Evolutionary conservation across 2,888 invertebrate species (phyloP), one percentile per base, ranked within the genome.

Genomic region (Caenorhabditis sp.): DNA sequence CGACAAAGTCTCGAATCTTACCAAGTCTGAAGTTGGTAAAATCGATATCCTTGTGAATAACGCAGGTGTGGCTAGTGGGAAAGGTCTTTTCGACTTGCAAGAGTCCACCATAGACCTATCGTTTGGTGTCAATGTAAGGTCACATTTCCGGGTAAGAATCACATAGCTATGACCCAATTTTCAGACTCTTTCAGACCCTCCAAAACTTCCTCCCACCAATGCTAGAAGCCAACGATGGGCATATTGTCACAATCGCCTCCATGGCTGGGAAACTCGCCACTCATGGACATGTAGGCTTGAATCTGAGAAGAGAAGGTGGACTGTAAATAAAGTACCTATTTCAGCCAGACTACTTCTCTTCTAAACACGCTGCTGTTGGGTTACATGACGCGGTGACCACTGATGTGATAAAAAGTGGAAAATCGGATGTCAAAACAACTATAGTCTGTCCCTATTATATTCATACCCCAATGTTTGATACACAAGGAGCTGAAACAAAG

Each of bases 381-480:
- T 94, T 95, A 87, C 94, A 95, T 83, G 96, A 97, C 88, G 93
- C 95, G 77, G 90, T 97, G 0, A 91, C 92, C 77, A 92, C 92
- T 1, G 71, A 71, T 50, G 64, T 71, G 1, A 17, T 53, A 23
- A 38, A 25, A 5, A 61, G 92, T 92, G 4, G 95, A 95, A 78
- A 80, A 50, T 53, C 57, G 25, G 92, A 92, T 27, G 92, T 97
- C 23, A 91, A 93, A 81, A 94, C 95, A 0, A 95, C 95, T 0
- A 92, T 93, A 49, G 92, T 97, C 80, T 96, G 95, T 88, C 97
- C 97, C 0, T 96, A 93, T 90, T 96, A 94, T 89, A 95, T 97
- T 81, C 93, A 95, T 89, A 97, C 97, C 1, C 96, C 96, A 84
- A 96, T 97, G 95, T 97, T 97, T 88, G 93, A 93, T 27, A 67